phyloP scores from a whole-genome alignment of 2,797 vertebrate genomes.

The Graptemys geographica region DNA sequence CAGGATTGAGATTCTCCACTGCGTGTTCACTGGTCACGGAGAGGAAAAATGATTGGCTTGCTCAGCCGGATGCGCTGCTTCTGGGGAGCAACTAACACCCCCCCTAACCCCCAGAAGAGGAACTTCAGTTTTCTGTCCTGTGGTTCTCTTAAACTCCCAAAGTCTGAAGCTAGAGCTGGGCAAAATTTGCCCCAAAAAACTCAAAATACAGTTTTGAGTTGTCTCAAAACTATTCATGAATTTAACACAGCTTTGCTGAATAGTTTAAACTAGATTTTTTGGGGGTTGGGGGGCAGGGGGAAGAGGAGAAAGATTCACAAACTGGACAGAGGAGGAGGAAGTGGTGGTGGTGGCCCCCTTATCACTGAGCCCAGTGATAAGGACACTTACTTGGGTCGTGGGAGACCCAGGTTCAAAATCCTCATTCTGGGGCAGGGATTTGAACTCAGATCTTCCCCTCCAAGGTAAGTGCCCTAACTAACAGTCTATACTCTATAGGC shows the following conservation, averaged over 20 bases:
- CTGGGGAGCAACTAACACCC: not conserved
- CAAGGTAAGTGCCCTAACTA: not conserved
- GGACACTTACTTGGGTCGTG: not conserved
- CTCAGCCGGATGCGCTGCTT: not conserved
- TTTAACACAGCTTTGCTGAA: not conserved
- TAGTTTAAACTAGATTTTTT: not conserved
- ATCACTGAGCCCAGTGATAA: not conserved
- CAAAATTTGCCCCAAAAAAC: not conserved
- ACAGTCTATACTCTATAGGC: not conserved
- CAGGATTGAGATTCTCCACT: not conserved
- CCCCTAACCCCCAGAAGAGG: rapidly evolving
- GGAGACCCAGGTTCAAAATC: not conserved
- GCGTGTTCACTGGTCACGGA: rapidly evolving
- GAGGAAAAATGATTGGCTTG: not conserved
- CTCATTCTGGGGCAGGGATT: not conserved
- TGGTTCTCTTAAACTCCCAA: not conserved
- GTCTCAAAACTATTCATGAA: not conserved
- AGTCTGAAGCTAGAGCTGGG: not conserved
- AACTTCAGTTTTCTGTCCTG: not conserved
- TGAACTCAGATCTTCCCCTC: not conserved
- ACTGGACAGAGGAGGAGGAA: not conserved
- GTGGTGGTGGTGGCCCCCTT: not conserved
- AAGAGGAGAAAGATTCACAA: not conserved
- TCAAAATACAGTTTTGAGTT: not conserved
- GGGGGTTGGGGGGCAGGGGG: rapidly evolving